phyloP scores from a whole-genome alignment of 2,888 invertebrate genomes.

The Platynereis dumerilii region DNA sequence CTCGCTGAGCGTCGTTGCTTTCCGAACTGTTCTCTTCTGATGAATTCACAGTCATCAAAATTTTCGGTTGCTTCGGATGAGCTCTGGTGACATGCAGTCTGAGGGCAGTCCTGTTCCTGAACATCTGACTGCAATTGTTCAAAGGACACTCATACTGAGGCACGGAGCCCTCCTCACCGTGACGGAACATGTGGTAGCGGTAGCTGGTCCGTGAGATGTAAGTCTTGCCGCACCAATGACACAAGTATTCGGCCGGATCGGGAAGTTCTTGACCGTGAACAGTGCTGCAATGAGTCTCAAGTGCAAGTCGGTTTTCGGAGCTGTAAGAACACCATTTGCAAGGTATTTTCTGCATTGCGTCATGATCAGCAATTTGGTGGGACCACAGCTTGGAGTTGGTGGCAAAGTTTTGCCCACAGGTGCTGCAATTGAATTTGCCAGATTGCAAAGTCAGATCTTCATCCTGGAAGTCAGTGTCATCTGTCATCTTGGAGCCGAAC shows the following conservation, averaged over 20 bases:
- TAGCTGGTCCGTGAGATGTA: constrained; percentile 29
- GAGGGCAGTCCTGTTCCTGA: constrained; percentile 25
- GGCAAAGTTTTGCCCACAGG: constrained; percentile 29
- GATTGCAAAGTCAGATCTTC: neutral
- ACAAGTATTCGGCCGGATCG: constrained; percentile 27
- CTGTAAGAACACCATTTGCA: constrained; percentile 32
- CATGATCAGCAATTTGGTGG: constrained; percentile 24
- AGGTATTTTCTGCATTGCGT: constrained; percentile 17
- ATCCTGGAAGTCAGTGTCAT: neutral
- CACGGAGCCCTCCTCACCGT: constrained; percentile 25
- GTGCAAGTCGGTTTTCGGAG: constrained; percentile 19
- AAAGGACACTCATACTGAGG: constrained; percentile 31
- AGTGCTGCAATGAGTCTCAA: constrained; percentile 30
- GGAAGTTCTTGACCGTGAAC: constrained; percentile 31
- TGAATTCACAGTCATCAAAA: constrained; percentile 1
- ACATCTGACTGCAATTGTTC: constrained; percentile 19
- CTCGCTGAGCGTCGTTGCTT: constrained; percentile 17
- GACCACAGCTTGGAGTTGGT: constrained; percentile 30
- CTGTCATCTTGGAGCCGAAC: neutral
- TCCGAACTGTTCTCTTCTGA: constrained; percentile 12
- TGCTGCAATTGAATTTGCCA: constrained; percentile 19
- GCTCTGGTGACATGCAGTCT: constrained; percentile 28
- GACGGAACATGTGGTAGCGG: constrained; percentile 32
- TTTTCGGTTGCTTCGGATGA: constrained; percentile 22
- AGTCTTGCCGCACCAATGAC: constrained; percentile 32